Percentiles rank a stretch among this genome's conserved stretches.
Conservation (phyloP, 2,888 invertebrate genomes). For the Microctonus brassicae region DNA sequence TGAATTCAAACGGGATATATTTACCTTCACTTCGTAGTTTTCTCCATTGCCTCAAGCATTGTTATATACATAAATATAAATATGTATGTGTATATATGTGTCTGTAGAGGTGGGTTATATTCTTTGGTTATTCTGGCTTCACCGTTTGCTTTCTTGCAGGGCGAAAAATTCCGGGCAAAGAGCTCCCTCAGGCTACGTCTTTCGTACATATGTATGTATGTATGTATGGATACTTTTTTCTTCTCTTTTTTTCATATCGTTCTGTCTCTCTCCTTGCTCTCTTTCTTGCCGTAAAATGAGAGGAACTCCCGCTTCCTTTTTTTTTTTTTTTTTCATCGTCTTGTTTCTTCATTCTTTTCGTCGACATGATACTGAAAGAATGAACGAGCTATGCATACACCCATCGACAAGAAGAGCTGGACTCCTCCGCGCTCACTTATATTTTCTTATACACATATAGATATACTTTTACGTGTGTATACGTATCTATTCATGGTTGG, state of each 20-base stretch:
- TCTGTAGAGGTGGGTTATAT: slow-evolving; percentile 31
- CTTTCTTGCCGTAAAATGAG: background rate
- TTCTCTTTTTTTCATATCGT: slow-evolving; percentile 21
- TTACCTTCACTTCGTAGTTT: slow-evolving; percentile 50
- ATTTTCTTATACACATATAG: background rate
- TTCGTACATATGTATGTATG: slow-evolving; percentile 7
- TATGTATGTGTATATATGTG: background rate
- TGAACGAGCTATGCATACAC: slow-evolving; percentile 40
- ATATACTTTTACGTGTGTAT: no score
- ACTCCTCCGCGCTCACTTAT: slow-evolving; percentile 20
- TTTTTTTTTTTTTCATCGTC: slow-evolving; percentile 27
- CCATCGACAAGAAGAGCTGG: slow-evolving; percentile 11
- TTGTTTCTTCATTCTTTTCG: slow-evolving; percentile 23
- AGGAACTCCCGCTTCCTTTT: slow-evolving; percentile 21
- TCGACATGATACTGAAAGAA: slow-evolving; percentile 28
- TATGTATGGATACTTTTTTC: slow-evolving; percentile 18
- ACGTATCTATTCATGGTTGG: no score
- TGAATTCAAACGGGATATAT: slow-evolving; percentile 65
- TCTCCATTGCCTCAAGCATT: slow-evolving; percentile 26
- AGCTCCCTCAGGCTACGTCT: slow-evolving; percentile 32
- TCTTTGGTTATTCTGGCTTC: slow-evolving; percentile 20
- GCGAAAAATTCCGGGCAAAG: slow-evolving; percentile 44
- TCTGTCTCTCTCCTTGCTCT: slow-evolving; percentile 17
- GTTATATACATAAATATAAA: background rate
- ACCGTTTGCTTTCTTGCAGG: slow-evolving; percentile 31